Conservation (phyloP, 2,888 invertebrate species). For the Tridacna gigas region DNA sequence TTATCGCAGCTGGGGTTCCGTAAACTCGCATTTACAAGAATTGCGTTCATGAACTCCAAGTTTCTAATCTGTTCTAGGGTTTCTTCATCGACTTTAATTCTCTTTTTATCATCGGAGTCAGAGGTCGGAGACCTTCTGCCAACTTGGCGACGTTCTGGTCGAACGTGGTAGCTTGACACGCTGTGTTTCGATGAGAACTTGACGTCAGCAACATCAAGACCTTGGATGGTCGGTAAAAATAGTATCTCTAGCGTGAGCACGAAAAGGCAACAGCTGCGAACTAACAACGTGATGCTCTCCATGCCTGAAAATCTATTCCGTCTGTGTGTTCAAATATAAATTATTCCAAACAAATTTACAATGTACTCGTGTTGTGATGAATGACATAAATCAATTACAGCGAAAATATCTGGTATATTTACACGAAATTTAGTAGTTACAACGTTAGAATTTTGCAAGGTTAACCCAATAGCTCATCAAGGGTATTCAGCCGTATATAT, state of each 20-base stretch:
- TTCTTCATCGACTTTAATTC: conserved; percentile 33
- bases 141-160: conserved; percentile 15
- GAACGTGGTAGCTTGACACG: conserved; percentile 11
- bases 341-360: too few relatives aligned
- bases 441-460: conserved; percentile 14
- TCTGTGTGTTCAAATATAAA: too few relatives aligned
- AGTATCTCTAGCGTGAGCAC: conserved; percentile 45
- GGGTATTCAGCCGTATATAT: neutral
- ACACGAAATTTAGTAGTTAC: neutral
- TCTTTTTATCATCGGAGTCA: neutral
- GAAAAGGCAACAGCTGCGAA: conserved; percentile 39
- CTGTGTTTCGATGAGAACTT: conserved; percentile 55
- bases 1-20: conserved; percentile 41
- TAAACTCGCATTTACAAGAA: conserved; percentile 31
- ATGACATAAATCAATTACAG: neutral
- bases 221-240: conserved; percentile 42
- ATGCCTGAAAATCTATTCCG: conserved; percentile 10
- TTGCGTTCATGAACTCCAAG: conserved; percentile 60
- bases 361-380: neutral
- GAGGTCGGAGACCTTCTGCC: neutral
- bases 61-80: conserved; percentile 54
- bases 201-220: conserved; percentile 40
- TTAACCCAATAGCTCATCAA: conserved; percentile 15
- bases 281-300: conserved; percentile 40
- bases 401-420: neutral